Evolutionary conservation across 1,140 invertebrate species (phyloP), one percentile per base, ranked within the genome.

Genomic region (Telenomus remus): DNA sequence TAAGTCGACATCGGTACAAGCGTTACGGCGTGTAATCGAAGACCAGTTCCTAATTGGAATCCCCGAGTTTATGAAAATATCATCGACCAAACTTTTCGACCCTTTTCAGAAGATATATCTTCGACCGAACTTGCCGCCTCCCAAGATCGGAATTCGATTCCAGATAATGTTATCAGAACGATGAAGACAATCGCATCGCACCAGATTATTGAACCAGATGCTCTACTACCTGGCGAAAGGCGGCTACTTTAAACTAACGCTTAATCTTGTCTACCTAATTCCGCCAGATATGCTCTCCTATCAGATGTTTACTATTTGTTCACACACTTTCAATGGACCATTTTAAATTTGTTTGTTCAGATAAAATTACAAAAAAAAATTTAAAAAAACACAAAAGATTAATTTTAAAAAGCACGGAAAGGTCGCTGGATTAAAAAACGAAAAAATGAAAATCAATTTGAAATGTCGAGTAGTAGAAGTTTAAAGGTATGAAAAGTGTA

Each of bases 231-330:
- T 71, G 59, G 59, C 39, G 47, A 71, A 71, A 71, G 57, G 59
- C 47, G 59, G 56, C 68, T 56, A 56, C 51, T 53, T 70, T 70
- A 46, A 48, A 43, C 43, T 55, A 37, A 37, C 35, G 48, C 42
- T 70, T 70, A 70, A 70, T 70, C 66, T 70, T 61, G 66, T 70
- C 55, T 42, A 70, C 44, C 66, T 51, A 70, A 61, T 70, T 70
- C 46, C 66, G 55, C 44, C 14, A 19, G 56, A 61, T 61, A 70
- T 43, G 49, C 46, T 56, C 49, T 70, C 43, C 49, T 35, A 50
- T 27, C 19, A 27, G 19, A 27, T 27, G 6, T 27, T 27, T 27
- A 27, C 19, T 27, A 27, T 27, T 27, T 6, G 1, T 27, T 27
- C 19, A 27, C 19, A 27, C 19, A 27, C 19, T 27, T 61, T 61